Conservation (phyloP, 2,113 vertebrate genomes). For the Trematocara stigmaticum region DNA sequence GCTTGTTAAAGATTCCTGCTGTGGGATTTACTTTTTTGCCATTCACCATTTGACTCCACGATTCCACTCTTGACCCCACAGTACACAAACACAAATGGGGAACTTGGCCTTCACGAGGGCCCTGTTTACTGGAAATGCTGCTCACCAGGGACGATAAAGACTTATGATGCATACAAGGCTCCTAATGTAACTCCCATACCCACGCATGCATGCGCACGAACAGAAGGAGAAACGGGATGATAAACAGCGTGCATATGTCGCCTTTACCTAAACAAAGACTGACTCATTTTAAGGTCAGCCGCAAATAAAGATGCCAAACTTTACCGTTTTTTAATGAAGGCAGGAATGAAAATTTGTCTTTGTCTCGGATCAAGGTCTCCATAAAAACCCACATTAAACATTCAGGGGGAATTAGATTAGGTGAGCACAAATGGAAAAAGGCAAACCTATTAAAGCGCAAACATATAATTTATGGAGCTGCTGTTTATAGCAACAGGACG, state of each 20-base stretch:
- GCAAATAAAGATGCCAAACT: not conserved
- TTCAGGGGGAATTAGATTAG: not conserved
- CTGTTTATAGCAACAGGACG: constrained; percentile 13
- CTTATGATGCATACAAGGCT: constrained; percentile 58
- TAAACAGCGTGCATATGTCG: constrained; percentile 11
- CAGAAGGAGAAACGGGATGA: not conserved
- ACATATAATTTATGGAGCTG: constrained; percentile 14
- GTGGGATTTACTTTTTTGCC: constrained; percentile 50
- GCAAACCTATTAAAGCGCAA: constrained; percentile 6
- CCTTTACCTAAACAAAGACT: not conserved
- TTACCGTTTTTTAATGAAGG: constrained; percentile 1
- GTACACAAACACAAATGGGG: constrained; percentile 38
- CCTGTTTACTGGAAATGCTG: constrained; percentile 73
- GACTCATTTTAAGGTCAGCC: constrained; percentile 1
- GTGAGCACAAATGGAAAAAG: constrained; percentile 6
- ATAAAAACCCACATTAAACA: constrained; percentile 25
- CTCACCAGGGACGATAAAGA: constrained; percentile 67
- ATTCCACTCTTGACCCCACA: constrained; percentile 56
- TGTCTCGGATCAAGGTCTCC: not conserved
- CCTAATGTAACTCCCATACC: constrained; percentile 29
- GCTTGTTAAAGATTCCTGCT: constrained; percentile 48
- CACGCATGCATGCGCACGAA: not conserved
- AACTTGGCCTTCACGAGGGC: constrained; percentile 28
- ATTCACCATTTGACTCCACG: constrained; percentile 50
- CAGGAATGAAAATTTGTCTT: constrained; percentile 5